phyloP scores from a whole-genome alignment of 2,113 vertebrate genomes.

The Vulpes vulpes region DNA sequence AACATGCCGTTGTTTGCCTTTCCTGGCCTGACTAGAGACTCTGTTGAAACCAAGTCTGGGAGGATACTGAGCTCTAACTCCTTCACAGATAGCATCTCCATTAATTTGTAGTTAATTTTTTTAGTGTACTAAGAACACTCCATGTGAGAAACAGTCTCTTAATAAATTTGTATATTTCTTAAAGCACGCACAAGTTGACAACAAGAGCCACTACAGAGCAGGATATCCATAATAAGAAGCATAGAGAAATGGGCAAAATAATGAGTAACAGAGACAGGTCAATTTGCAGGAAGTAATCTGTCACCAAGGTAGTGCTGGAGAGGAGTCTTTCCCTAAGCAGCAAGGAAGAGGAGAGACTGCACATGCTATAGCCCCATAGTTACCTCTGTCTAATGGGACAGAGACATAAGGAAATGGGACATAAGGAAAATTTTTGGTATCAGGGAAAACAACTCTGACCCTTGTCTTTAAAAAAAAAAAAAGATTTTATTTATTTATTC shows the following conservation, averaged over 20 bases:
- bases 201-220: not conserved
- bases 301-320: not conserved
- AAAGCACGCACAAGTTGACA: conserved; percentile 12
- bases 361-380: not conserved
- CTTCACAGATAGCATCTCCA: conserved; percentile 48
- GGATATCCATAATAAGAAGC: not conserved
- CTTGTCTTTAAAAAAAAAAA: not conserved
- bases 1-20: conserved; percentile 22
- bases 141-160: not conserved
- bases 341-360: not conserved
- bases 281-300: conserved; percentile 27
- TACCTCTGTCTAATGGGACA: not conserved
- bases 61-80: conserved; percentile 43
- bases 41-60: not conserved
- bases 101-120: conserved; percentile 24
- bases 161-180: conserved; percentile 19
- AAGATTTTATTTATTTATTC: too few species aligned
- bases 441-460: not conserved
- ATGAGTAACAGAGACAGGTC: not conserved
- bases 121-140: not conserved
- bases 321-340: not conserved
- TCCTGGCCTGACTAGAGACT: conserved; percentile 8
- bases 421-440: not conserved
- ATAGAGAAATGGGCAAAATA: conserved; percentile 30
- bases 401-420: not conserved